These are phyloP conservation scores for Coregonus ussuriensis DNA, from an alignment of 2,797 vertebrate species.

Conservation along the genomic window DNA sequence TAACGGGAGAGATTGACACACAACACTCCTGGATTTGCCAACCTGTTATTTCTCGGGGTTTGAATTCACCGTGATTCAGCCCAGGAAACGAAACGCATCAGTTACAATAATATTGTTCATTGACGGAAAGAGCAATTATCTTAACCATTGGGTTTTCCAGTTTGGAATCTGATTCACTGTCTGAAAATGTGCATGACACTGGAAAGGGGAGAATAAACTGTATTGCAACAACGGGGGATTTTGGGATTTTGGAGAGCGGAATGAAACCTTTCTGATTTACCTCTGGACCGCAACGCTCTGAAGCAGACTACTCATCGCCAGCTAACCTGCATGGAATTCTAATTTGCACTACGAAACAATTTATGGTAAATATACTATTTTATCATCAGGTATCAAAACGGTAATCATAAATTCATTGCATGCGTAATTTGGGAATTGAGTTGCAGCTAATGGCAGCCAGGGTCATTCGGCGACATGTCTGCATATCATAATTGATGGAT, in stretches of 20 bases:
- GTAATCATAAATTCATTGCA: neutral
- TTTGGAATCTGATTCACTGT: conserved; percentile 58
- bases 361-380: conserved; percentile 76
- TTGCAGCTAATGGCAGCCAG: neutral
- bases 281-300: conserved; percentile 57
- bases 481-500: neutral
- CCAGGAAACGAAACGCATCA: conserved; percentile 38
- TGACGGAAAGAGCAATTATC: conserved; percentile 56
- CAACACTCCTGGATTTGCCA: conserved; percentile 62
- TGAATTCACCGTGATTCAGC: neutral
- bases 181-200: conserved; percentile 48
- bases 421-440: neutral
- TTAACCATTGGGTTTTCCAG: conserved; percentile 64
- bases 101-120: conserved; percentile 55
- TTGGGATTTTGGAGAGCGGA: conserved; percentile 53
- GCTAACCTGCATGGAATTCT: conserved; percentile 76
- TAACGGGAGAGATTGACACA: conserved; percentile 47
- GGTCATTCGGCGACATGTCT: neutral
- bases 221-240: conserved; percentile 7
- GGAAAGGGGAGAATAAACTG: conserved; percentile 68
- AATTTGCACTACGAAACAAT: conserved; percentile 76
- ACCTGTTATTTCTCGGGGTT: conserved; percentile 26
- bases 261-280: conserved; percentile 72
- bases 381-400: conserved; percentile 4
- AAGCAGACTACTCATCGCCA: conserved; percentile 66